Conservation (phyloP, 2,888 invertebrate species). For the Physocephala rufipes region DNA sequence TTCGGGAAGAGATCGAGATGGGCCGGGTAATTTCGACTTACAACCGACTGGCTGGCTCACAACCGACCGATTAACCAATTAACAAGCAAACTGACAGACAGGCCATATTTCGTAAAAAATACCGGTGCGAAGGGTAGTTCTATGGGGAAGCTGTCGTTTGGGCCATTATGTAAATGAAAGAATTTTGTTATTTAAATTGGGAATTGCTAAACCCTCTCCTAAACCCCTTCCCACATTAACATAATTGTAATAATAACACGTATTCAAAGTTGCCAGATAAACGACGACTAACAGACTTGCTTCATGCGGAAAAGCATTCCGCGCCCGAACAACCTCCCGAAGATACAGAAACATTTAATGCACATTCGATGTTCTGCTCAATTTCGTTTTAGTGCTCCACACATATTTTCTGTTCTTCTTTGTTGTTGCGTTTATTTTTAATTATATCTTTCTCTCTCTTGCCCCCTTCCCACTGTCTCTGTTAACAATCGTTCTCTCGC, state of each 20-base stretch:
- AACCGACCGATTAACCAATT: too few species aligned
- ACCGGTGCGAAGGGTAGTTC: background rate
- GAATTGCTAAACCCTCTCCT: conserved; percentile 7
- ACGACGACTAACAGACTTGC: background rate
- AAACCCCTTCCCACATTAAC: conserved; percentile 1
- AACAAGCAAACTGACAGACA: background rate
- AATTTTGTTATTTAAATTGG: conserved; percentile 31
- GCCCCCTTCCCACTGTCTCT: background rate
- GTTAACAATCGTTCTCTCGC: background rate
- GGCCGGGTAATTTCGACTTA: too few species aligned
- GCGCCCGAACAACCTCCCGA: background rate
- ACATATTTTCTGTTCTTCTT: background rate
- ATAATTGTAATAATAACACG: conserved; percentile 29
- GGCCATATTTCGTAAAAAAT: background rate
- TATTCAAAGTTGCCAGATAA: conserved; percentile 20
- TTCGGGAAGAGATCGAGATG: too few species aligned
- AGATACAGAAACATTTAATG: conserved; percentile 27
- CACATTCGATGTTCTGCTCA: conserved; percentile 34
- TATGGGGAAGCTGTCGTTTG: background rate
- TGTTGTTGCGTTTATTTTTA: conserved; percentile 9
- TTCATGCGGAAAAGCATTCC: background rate
- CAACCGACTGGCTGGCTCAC: too few species aligned
- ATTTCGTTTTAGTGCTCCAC: conserved; percentile 11
- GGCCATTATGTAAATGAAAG: conserved; percentile 11
- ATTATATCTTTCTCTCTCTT: background rate